phyloP scores from a whole-genome alignment of 2,888 invertebrate species.

The Hirtodrosophila cameraria region DNA sequence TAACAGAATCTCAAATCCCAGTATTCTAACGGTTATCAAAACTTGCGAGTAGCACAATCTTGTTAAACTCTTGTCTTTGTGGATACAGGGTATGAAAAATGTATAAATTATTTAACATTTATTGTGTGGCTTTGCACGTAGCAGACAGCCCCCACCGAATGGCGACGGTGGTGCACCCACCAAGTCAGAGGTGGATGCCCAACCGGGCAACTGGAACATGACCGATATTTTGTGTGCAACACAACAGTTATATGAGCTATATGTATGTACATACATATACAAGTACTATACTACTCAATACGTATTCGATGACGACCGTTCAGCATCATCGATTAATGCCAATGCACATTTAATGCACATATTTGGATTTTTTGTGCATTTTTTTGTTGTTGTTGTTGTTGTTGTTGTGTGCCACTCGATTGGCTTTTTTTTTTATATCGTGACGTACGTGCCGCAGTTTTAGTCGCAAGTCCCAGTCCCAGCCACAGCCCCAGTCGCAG shows the following conservation, averaged over 20 bases:
- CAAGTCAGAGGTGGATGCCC: slow-evolving; percentile 75
- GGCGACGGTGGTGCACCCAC: slow-evolving; percentile 59
- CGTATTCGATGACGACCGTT: slow-evolving; percentile 55
- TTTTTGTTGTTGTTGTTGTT: slow-evolving; percentile 22
- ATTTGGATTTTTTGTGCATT: slow-evolving; percentile 46
- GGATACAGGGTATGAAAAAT: slow-evolving; percentile 43
- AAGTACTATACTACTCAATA: slow-evolving; percentile 9
- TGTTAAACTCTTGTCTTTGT: too few species aligned
- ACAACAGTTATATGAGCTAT: slow-evolving; percentile 66
- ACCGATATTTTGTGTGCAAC: slow-evolving; percentile 69
- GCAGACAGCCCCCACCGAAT: slow-evolving; percentile 1
- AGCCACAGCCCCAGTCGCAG: slow-evolving; percentile 10
- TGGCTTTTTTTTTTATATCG: slow-evolving; percentile 70
- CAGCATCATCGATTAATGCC: slow-evolving; percentile 78
- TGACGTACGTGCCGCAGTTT: slow-evolving; percentile 81
- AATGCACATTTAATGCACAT: slow-evolving; percentile 79
- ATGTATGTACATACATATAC: too few species aligned
- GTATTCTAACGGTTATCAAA: too few species aligned
- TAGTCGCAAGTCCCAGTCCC: slow-evolving; percentile 33
- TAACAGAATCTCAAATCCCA: too few species aligned
- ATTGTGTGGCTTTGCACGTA: slow-evolving; percentile 41
- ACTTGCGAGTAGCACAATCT: too few species aligned
- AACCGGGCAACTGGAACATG: slow-evolving; percentile 76
- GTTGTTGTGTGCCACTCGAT: slow-evolving; percentile 57
- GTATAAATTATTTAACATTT: slow-evolving; percentile 77